Conservation (phyloP, 2,113 vertebrate species). For the Hyperopisus bebe region DNA sequence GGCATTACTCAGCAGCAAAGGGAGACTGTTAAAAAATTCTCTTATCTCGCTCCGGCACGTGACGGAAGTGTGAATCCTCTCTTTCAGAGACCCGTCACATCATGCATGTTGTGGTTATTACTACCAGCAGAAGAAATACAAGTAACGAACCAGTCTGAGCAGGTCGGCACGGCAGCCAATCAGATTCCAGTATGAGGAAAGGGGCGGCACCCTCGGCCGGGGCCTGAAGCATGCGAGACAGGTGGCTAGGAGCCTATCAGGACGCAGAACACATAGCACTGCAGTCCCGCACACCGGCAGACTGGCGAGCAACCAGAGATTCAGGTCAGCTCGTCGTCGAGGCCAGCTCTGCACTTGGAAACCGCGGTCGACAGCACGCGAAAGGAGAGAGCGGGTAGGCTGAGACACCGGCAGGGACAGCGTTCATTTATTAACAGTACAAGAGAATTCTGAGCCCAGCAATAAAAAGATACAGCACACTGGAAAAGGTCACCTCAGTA, state of each 20-base stretch:
- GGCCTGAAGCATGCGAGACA: conserved; percentile 33
- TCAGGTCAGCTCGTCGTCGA: conserved; percentile 25
- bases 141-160: background rate
- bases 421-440: background rate
- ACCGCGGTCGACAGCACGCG: conserved; percentile 20
- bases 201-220: conserved; percentile 33
- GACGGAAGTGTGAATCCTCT: background rate
- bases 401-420: background rate
- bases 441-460: background rate
- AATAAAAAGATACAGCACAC: background rate
- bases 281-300: conserved; percentile 56
- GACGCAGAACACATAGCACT: conserved; percentile 55
- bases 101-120: background rate
- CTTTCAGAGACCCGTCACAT: background rate
- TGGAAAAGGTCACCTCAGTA: background rate
- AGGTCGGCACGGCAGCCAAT: background rate
- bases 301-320: conserved; percentile 4
- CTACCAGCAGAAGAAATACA: background rate
- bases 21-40: background rate
- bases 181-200: conserved; percentile 16
- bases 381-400: background rate
- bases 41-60: background rate
- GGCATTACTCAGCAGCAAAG: background rate
- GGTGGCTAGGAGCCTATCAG: conserved; percentile 55
- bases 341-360: conserved; percentile 1